These are phyloP conservation scores for Sterrhoptilus dennistouni DNA, from an alignment of 2,113 vertebrate species.

Conservation along the genomic window DNA sequence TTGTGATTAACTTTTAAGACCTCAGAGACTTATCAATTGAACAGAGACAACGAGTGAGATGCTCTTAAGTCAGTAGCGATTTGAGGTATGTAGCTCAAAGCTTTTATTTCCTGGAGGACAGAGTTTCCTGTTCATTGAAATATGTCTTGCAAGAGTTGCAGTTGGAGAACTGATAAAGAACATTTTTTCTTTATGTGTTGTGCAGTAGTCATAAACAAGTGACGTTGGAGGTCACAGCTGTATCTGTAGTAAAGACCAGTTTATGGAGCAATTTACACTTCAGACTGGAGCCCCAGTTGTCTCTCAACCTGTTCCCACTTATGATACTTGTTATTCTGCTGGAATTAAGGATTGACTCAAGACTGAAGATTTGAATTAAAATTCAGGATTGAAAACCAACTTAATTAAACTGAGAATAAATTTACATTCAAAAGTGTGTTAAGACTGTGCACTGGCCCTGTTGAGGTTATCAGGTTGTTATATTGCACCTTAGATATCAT, in stretches of 20 bases:
- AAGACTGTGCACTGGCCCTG: neutral
- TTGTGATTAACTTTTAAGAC: neutral
- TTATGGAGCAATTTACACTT: neutral
- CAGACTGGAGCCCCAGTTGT: neutral
- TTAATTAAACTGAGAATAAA: neutral
- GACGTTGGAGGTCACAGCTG: neutral
- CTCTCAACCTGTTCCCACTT: neutral
- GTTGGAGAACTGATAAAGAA: no score
- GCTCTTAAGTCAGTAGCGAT: neutral
- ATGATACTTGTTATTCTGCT: neutral
- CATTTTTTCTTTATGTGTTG: neutral
- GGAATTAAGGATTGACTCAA: neutral
- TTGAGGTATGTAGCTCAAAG: neutral
- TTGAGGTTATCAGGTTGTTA: neutral
- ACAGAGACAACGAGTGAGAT: neutral
- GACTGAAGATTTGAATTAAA: neutral
- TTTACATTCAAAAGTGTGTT: neutral
- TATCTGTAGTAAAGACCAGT: neutral
- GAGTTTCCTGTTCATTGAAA: neutral
- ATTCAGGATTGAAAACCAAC: neutral
- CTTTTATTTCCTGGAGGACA: neutral
- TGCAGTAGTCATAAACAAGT: neutral
- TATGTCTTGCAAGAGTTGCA: neutral
- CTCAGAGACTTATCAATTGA: neutral
- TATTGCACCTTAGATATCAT: neutral